A percentile compares a stretch with the other conserved stretches of the same genome.
These are phyloP conservation scores for Conchocele bisecta DNA, from an alignment of 2,888 invertebrate species.

Conservation along the genomic window DNA sequence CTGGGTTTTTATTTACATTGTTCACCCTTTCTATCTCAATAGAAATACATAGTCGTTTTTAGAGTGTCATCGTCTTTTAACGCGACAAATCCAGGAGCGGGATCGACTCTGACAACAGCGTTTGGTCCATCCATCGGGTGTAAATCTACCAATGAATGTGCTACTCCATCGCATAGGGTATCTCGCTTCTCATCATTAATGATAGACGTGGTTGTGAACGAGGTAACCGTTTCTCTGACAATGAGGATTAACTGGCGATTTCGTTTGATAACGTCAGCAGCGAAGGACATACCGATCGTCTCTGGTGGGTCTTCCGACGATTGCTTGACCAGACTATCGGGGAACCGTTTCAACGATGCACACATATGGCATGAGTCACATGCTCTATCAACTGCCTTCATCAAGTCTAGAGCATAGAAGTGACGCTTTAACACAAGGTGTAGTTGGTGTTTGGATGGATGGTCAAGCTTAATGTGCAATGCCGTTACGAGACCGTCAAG, in stretches of 20 bases:
- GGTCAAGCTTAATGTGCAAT: slow-evolving; percentile 51
- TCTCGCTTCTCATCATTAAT: slow-evolving; percentile 44
- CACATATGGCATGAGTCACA: slow-evolving; percentile 53
- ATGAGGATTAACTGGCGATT: slow-evolving; percentile 53
- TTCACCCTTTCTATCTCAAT: slow-evolving; percentile 56
- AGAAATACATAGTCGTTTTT: slow-evolving; percentile 11
- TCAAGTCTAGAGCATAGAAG: slow-evolving; percentile 57
- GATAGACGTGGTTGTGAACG: slow-evolving; percentile 30
- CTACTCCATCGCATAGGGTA: slow-evolving; percentile 31
- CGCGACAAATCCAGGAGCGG: slow-evolving; percentile 45
- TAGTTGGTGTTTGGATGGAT: slow-evolving; percentile 59
- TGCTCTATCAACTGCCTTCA: slow-evolving; percentile 23
- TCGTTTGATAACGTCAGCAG: slow-evolving; percentile 61
- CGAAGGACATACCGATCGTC: slow-evolving; percentile 51
- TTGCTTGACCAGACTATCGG: slow-evolving; percentile 43
- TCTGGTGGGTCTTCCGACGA: slow-evolving; percentile 50
- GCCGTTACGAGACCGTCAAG: slow-evolving; percentile 56
- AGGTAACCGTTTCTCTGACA: slow-evolving; percentile 44
- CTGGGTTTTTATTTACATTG: slow-evolving; percentile 58
- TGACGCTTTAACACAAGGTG: slow-evolving; percentile 44
- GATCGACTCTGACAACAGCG: slow-evolving; percentile 54
- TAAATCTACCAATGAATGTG: slow-evolving; percentile 19
- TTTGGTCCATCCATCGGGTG: slow-evolving; percentile 55
- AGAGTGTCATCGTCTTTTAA: slow-evolving; percentile 41
- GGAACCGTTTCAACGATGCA: slow-evolving; percentile 50